Evolutionary conservation across 1,140 invertebrate genomes (phyloP).

Genomic region (Drosophila equinoxialis): DNA sequence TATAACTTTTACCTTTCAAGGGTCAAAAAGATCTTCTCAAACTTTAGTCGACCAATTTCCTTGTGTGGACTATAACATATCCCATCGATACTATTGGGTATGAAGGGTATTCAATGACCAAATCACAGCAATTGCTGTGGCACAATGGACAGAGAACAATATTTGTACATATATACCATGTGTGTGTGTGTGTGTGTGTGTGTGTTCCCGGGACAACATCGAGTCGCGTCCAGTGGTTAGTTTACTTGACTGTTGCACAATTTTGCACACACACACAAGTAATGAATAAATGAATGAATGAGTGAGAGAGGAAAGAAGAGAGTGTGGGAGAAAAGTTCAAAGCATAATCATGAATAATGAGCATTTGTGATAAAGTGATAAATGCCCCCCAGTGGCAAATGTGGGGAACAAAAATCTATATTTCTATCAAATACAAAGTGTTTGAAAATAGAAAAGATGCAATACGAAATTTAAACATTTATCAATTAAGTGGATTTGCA

Average conservation of each 20-base stretch:
- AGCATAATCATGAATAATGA: slow-evolving; percentile 83
- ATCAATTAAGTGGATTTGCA: too few species aligned
- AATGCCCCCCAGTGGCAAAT: slow-evolving; percentile 67
- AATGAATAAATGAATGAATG: slow-evolving; percentile 1
- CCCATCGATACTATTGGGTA: background rate
- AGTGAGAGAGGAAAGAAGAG: background rate
- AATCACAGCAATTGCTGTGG: slow-evolving; percentile 65
- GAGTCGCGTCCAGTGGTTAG: slow-evolving; percentile 48
- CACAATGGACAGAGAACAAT: slow-evolving; percentile 17
- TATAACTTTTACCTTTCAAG: too few species aligned
- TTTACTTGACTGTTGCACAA: slow-evolving; percentile 66
- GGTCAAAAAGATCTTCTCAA: too few species aligned
- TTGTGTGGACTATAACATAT: background rate
- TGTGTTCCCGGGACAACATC: background rate
- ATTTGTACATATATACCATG: slow-evolving; percentile 3
- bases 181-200: background rate
- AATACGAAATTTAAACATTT: background rate
- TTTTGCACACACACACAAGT: slow-evolving; percentile 62
- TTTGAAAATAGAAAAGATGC: background rate
- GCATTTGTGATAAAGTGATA: slow-evolving; percentile 77
- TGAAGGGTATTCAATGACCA: background rate
- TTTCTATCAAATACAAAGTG: background rate
- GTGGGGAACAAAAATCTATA: slow-evolving; percentile 30
- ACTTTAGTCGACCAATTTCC: too few species aligned
- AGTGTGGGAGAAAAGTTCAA: slow-evolving; percentile 59